Conservation (phyloP, 2,888 invertebrate genomes). For the Acronicta leporina region DNA sequence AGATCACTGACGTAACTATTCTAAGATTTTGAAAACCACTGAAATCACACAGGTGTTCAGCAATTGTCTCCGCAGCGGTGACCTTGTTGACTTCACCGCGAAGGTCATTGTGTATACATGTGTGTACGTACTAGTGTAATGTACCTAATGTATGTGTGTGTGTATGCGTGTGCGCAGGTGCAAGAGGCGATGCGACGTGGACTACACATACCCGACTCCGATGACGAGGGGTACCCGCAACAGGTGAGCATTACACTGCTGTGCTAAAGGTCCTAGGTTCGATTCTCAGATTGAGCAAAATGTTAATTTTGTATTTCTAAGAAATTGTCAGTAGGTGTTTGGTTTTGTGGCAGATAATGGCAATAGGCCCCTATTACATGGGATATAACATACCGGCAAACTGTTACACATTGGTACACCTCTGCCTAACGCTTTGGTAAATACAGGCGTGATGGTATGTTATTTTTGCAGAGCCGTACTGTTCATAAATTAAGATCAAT, state of each 20-base stretch:
- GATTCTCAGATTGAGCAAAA: too few species aligned
- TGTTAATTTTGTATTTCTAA: too few species aligned
- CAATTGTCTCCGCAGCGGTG: background rate
- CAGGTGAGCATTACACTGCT: conserved; percentile 63
- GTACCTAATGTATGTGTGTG: background rate
- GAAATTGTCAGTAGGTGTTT: too few species aligned
- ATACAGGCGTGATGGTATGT: too few species aligned
- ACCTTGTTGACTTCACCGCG: background rate
- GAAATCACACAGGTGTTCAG: background rate
- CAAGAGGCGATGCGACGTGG: conserved; percentile 85
- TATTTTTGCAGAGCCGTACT: too few species aligned
- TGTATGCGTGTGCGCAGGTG: conserved; percentile 64
- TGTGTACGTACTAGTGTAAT: background rate
- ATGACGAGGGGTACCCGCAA: conserved; percentile 83
- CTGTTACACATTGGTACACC: too few species aligned
- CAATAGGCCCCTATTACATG: too few species aligned
- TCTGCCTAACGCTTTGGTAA: too few species aligned
- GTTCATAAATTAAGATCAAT: too few species aligned
- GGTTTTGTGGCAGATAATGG: too few species aligned
- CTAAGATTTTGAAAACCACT: background rate
- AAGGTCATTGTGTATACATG: background rate
- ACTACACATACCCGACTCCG: conserved; percentile 82
- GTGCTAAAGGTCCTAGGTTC: too few species aligned
- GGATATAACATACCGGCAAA: too few species aligned
- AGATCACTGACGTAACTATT: background rate